Conservation (phyloP, 92 coral and sea anemone species). For the Paramuricea clavata region DNA sequence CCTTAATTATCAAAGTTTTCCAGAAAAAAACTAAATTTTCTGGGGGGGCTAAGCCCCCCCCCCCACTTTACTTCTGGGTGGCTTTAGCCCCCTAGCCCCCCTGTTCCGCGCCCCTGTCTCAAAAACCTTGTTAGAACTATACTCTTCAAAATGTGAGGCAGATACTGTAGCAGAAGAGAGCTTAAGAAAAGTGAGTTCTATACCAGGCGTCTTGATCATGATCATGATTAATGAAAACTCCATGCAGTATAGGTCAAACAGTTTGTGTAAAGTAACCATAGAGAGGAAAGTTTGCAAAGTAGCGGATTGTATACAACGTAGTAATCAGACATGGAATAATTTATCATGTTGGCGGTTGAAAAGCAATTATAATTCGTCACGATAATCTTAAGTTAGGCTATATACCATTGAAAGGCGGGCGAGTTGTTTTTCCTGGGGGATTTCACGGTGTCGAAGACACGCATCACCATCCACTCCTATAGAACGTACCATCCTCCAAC, state of each 20-base stretch:
- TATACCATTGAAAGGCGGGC: not conserved
- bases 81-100: too few species aligned
- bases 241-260: not conserved
- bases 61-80: too few species aligned
- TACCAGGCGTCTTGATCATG: not conserved
- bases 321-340: not conserved
- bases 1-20: too few species aligned
- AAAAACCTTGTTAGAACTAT: not conserved
- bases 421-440: not conserved
- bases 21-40: too few species aligned
- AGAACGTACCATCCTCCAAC: too few species aligned
- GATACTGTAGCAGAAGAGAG: not conserved
- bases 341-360: not conserved
- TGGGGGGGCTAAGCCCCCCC: too few species aligned
- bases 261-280: slow-evolving; percentile 18
- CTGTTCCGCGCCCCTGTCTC: too few species aligned
- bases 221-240: not conserved
- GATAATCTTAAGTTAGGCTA: not conserved
- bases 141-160: not conserved
- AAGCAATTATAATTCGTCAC: not conserved
- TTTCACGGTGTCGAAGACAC: slow-evolving; percentile 15
- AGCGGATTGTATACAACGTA: too few species aligned
- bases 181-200: not conserved
- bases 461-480: too few species aligned
- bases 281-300: slow-evolving; percentile 4